Base-by-base conservation (phyloP, 2,888 invertebrate genomes). In the Lathronympha strigana region DNA sequence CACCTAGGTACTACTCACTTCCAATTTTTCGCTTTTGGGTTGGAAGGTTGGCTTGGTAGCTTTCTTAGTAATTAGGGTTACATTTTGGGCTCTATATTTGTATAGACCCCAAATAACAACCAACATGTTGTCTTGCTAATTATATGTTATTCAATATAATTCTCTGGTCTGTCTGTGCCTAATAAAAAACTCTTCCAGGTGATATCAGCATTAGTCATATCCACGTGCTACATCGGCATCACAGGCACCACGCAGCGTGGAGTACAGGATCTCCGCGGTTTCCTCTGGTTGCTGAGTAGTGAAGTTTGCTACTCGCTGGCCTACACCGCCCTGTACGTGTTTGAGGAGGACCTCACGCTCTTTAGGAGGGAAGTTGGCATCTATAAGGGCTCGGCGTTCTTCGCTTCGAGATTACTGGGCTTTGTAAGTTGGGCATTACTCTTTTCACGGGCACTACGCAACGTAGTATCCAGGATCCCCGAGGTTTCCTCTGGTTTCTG, bases 261-360 rank as follows among this genome's bases (percentile, higher is more conserved):
- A 0, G 80, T 93, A 1, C 92, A 92, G 69, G 87, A 90, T 67
- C 72, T 90, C 3, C 77, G 89, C 15, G 93, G 93, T 0, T 84
- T 91, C 38, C 82, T 93, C 8, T 93, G 93, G 88, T 75, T 93
- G 43, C 76, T 92, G 62, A 88, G 86, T 60, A 88, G 92, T n/a
- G 93, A 93, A 68, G 82, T 93, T 0, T 83, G 86, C 47, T 93
- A 92, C 74, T 83, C 84, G 0, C 67, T 90, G 2, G 84, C 93
- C 0, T 93, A 93, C 72, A 83, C 83, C 15, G 88, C 92, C 0
- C 76, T 93, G 38, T 91, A 87, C 54, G 83, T 85, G 6, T 89
- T 93, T 57, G 84, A 89, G 13, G 66, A 72, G 0, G 90, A 92
- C 28, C 77, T 92, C 4, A 69, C 84, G 0, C 71, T 93, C 61